phyloP scores from a whole-genome alignment of 1,140 invertebrate species.

The Acromyrmex charruanus region DNA sequence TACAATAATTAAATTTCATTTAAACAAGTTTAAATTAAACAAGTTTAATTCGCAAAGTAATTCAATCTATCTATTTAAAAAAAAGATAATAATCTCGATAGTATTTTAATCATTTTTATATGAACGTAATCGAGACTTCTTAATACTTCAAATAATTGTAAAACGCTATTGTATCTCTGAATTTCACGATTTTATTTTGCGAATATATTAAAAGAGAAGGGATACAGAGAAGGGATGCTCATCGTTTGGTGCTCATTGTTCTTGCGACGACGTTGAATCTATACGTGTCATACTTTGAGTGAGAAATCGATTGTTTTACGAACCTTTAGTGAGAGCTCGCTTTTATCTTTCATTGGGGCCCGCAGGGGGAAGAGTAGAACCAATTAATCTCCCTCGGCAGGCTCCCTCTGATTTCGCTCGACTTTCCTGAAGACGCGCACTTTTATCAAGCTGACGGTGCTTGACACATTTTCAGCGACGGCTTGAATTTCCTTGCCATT shows the following conservation, averaged over 20 bases:
- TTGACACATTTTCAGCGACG: slow-evolving; percentile 71
- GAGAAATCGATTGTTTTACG: slow-evolving; percentile 47
- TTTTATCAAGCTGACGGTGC: slow-evolving; percentile 73
- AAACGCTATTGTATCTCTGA: not conserved
- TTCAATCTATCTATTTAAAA: not conserved
- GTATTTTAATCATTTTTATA: not conserved
- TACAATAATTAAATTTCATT: not conserved
- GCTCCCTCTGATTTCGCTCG: slow-evolving; percentile 63
- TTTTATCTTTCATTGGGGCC: slow-evolving; percentile 50
- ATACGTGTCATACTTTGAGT: not conserved
- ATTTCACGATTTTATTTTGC: not conserved
- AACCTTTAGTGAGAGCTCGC: slow-evolving; percentile 68
- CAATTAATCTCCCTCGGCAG: slow-evolving; percentile 74
- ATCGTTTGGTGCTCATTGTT: not conserved
- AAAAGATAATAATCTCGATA: not conserved
- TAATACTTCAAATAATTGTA: not conserved
- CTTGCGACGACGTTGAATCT: not conserved
- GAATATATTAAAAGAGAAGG: not conserved
- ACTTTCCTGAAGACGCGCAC: slow-evolving; percentile 62
- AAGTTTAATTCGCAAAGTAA: not conserved
- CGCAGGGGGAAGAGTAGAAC: slow-evolving; percentile 23
- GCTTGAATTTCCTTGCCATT: slow-evolving; percentile 54
- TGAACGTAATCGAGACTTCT: no score
- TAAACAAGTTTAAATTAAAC: not conserved
- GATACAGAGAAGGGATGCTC: not conserved